phyloP scores from a whole-genome alignment of 2,888 invertebrate species.

The Theodoxus fluviatilis region DNA sequence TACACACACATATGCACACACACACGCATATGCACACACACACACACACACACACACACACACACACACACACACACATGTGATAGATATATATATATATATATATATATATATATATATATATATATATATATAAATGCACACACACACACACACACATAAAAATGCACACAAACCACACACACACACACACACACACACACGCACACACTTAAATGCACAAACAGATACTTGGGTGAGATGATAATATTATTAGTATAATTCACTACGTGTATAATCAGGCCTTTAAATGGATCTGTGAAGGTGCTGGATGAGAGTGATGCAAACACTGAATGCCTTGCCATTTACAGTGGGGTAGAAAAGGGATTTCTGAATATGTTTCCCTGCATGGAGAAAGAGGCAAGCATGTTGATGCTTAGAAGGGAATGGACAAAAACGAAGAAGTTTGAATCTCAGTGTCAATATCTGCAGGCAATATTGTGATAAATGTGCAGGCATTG shows the following conservation, averaged over 20 bases:
- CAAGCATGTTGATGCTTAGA: too few species aligned
- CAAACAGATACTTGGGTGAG: neutral
- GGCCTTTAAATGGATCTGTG: too few species aligned
- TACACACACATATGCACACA: conserved; percentile 13
- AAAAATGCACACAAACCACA: neutral
- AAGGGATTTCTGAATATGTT: too few species aligned
- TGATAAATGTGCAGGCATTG: too few species aligned
- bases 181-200: neutral
- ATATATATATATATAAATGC: conserved; percentile 20
- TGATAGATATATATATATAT: neutral
- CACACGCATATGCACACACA: conserved; percentile 1
- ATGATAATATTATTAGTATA: neutral
- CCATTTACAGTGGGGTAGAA: too few species aligned
- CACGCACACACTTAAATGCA: neutral
- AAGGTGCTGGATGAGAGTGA: too few species aligned
- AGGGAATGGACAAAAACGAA: too few species aligned
- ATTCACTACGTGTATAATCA: too few species aligned
- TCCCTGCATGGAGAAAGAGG: too few species aligned
- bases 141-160: conserved; percentile 17
- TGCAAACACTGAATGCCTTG: too few species aligned
- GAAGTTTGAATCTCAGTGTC: too few species aligned
- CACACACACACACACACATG: conserved; percentile 14
- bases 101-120: conserved; percentile 4
- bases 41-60: conserved; percentile 16
- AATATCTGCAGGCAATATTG: too few species aligned